Evolutionary conservation across 2,797 vertebrate genomes (phyloP), one percentile per base, ranked within the genome.

Genomic region (Discoglossus pictus): DNA sequence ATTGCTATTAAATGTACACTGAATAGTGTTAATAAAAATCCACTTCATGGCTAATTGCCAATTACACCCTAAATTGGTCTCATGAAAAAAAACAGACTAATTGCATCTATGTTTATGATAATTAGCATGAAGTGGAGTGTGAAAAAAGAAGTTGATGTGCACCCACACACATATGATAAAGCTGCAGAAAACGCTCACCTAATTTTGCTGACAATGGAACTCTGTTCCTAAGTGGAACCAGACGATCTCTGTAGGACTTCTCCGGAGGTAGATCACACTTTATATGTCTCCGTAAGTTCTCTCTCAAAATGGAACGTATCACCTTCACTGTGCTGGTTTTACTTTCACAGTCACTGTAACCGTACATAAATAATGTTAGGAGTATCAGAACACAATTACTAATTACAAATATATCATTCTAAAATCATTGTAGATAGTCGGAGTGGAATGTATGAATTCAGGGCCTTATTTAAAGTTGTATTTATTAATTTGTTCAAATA

Each of bases 301-400:
- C 94, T 78, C 97, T 75, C 79, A 99, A 86, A 70, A 98, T 89
- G 11, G 94, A 92, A 62, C 97, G 97, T 56, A 99, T 94, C 80
- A 93, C 94, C 85, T 96, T 98, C 73, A 99, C 89, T 1, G 91
- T 88, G 79, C 66, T 93, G 71, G 93, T 91, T 83, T 98, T 99
- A 87, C 88, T 92, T 78, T 98, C 95, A 0, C 87, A 90, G 78
- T 91, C 88, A 51, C 97, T 99, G 84, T n/a, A n/a, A n/a, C n/a
- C n/a, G n/a, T n/a, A n/a, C n/a, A n/a, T n/a, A 12, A 66, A n/a
- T 42, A 31, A 56, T 58, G 44, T 48, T 47, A 27, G 40, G 55
- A 56, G n/a, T n/a, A n/a, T n/a, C 6, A 67, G 7, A 6, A 42
- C 34, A 50, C 20, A 42, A 42, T n/a, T n/a, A 55, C 7, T 38